Evolutionary conservation across 2,113 vertebrate genomes (phyloP), one percentile per base, ranked within the genome.

Genomic region (Cephalopterus ornatus): DNA sequence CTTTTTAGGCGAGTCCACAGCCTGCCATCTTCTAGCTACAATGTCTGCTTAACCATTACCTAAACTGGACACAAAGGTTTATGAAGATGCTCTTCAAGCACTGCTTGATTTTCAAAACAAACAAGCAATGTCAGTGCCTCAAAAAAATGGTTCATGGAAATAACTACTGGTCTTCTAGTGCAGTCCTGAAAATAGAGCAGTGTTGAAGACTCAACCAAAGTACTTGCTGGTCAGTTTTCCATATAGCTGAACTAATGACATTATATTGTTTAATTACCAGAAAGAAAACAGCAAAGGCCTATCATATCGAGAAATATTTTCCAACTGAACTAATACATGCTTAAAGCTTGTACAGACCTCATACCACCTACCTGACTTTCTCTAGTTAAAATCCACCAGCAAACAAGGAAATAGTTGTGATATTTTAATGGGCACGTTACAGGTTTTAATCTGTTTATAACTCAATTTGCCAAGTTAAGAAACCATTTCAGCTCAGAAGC

Each of bases 221-320:
- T 8, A 27, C 20, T 67, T 55, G 27, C 32, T 86, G 44, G 65
- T 71, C 52, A 63, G 52, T 46, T 91, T 93, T 93, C 73, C 32
- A 5, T 41, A 26, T 4, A 68, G 66, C 53, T 91, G 74, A 82
- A 91, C 5, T 0, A 1, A 49, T 87, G 62, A 68, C 62, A 89
- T 95, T 87, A 46, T 33, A 41, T 61, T 87, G 73, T 92, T 95
- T 88, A 95, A 95, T 81, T 61, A 80, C 89, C 9, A 23, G 94
- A 96, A 96, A 95, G 84, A 75, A 88, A 94, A 58, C 44, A 88
- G 52, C 0, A 0, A 70, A 84, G 55, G 20, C 20, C 82, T 67
- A 81, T 95, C 93, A 65, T 93, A 80, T 5, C 59, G 30, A 92
- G 72, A 93, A 95, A 93, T 94, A 96, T 63, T 96, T 97, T 94